phyloP scores from a whole-genome alignment of 2,888 invertebrate species.

The Drosophila macrospina region DNA sequence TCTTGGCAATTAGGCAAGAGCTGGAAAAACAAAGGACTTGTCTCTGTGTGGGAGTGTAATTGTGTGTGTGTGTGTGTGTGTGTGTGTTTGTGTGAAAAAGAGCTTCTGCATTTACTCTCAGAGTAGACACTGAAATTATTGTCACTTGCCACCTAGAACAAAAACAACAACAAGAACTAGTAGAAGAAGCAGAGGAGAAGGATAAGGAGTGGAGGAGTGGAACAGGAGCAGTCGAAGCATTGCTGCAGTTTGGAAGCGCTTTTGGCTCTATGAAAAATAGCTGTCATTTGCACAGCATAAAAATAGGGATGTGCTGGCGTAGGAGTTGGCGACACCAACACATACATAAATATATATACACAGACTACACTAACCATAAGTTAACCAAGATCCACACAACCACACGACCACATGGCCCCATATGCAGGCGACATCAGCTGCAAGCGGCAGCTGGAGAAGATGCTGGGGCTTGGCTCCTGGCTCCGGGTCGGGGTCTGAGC shows the following conservation, averaged over 20 bases:
- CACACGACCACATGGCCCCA: constrained; percentile 67
- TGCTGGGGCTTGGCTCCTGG: constrained; percentile 3
- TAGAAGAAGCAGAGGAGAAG: neutral
- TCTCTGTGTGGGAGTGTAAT: neutral
- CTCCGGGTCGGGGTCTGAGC: neutral
- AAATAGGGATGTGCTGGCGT: constrained; percentile 62
- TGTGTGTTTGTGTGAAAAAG: constrained; percentile 11
- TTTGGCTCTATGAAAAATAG: constrained; percentile 78
- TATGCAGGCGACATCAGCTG: constrained; percentile 69
- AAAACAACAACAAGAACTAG: constrained; percentile 22
- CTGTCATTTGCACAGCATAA: constrained; percentile 81
- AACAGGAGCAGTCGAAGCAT: constrained; percentile 51
- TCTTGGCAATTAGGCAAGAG: constrained; percentile 74
- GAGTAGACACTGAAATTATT: constrained; percentile 70
- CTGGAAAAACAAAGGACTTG: constrained; percentile 60
- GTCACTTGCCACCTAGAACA: constrained; percentile 75
- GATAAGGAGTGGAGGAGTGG: constrained; percentile 9
- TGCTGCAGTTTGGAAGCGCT: constrained; percentile 68
- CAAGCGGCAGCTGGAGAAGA: constrained; percentile 14
- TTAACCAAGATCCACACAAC: constrained; percentile 79
- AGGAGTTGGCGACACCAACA: constrained; percentile 33
- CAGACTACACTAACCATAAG: constrained; percentile 72
- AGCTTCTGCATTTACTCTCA: constrained; percentile 13
- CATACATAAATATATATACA: constrained; percentile 30
- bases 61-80: neutral